Base-by-base conservation (phyloP, 2,797 vertebrate genomes). In the Hippoglossus hippoglossus region DNA sequence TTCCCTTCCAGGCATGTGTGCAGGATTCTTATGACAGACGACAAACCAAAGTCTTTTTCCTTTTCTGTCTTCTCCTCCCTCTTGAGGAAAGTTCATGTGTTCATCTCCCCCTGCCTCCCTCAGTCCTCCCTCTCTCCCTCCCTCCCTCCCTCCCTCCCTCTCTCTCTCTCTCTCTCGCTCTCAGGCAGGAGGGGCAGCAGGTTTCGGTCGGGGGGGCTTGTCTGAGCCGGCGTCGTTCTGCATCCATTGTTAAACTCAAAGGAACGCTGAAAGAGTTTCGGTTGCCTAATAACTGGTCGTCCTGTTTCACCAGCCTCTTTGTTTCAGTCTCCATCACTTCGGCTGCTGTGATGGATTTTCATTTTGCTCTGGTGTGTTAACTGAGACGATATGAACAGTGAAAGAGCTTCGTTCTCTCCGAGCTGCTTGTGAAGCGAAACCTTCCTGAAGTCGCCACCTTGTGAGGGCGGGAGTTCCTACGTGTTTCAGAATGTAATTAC, bases 11-110 rank as follows among this genome's bases (percentile, higher is more conserved):
- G 66, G 60, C 58, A 68, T 66, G 57, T 77, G 65, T 65, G 58
- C 55, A 70, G 65, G 66, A 50, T 77, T 53, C 74, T 60, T 61
- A 59, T 44, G 22, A 84, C 54, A 67, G 54, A 62, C 58, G 59
- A 78, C 69, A 56, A 34, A 36, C 44, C 34, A 19, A 3, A 50
- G 60, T 68, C 51, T 12, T 36, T 67, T 65, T 36, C 9, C 22
- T 41, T 71, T 69, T 69, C 6, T 53, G 16, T 5, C 3, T 49
- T n/a, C n/a, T 25, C 3, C 54, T 46, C 18, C 41, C 26, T 63
- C 28, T 24, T 57, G 18, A 79, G 50, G 73, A 76, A 81, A 72
- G 5, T 69, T 57, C 51, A 47, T 66, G 41, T 63, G 47, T 67
- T 72, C 25, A 6, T 54, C 54, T 60, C 49, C 36, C 56, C 18